Conservation (phyloP, 2,797 vertebrate species). For the Mormyrops attenuatus region DNA sequence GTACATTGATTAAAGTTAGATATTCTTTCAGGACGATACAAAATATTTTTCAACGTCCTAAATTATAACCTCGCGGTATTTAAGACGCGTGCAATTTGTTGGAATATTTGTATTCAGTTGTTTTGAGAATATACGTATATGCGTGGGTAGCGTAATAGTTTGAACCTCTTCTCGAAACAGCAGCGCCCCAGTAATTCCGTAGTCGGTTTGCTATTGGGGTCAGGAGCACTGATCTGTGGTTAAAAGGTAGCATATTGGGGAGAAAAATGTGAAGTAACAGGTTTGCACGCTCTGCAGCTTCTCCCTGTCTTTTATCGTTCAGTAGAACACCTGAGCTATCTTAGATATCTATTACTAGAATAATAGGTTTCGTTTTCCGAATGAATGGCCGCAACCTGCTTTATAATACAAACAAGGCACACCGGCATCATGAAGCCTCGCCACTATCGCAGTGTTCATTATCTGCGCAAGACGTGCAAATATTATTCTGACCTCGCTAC, state of each 20-base stretch:
- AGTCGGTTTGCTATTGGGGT: not conserved
- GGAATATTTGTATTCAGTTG: not conserved
- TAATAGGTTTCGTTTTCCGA: conserved; percentile 3
- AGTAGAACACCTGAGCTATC: not conserved
- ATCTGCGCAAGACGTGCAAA: not conserved
- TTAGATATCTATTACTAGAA: not conserved
- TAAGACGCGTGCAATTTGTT: not conserved
- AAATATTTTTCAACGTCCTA: not conserved
- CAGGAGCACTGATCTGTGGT: not conserved
- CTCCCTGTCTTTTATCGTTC: not conserved
- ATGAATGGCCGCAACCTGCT: not conserved
- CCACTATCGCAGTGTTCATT: not conserved
- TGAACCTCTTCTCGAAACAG: not conserved
- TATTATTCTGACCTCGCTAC: not conserved
- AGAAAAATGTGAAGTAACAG: not conserved
- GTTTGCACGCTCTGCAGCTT: not conserved
- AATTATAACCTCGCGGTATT: not conserved
- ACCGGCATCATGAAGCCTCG: not conserved
- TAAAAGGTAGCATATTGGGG: not conserved
- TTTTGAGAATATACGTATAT: not conserved
- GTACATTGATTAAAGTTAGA: not conserved
- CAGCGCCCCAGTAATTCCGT: not conserved
- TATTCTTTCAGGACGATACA: not conserved
- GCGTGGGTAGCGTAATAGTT: not conserved
- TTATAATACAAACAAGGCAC: not conserved